phyloP scores from a whole-genome alignment of 2,113 vertebrate species.

The Entosphenus tridentatus region DNA sequence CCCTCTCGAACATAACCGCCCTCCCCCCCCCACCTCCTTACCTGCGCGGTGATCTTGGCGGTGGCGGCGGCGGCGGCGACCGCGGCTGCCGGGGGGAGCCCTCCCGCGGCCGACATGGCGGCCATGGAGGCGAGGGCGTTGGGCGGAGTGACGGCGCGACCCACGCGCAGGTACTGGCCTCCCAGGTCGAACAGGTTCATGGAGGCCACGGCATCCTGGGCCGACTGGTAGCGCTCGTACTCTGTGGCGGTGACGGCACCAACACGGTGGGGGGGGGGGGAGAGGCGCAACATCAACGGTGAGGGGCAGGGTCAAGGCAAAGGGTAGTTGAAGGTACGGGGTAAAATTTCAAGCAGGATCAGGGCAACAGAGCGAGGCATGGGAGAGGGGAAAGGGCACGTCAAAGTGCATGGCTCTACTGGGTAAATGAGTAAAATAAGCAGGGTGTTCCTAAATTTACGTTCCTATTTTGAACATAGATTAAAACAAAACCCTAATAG shows the following conservation, averaged over 20 bases:
- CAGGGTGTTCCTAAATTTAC: too few relatives aligned
- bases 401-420: too few relatives aligned
- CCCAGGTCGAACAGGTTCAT: conserved; percentile 4
- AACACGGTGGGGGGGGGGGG: neutral
- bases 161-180: conserved; percentile 3
- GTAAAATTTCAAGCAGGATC: too few relatives aligned
- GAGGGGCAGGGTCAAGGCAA: neutral
- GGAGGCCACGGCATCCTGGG: neutral
- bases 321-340: too few relatives aligned
- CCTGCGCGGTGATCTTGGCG: neutral
- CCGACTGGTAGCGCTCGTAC: neutral
- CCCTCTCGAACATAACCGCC: too few relatives aligned
- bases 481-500: too few relatives aligned
- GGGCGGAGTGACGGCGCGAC: neutral
- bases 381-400: too few relatives aligned
- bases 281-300: neutral
- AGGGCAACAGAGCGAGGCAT: too few relatives aligned
- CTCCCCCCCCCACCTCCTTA: neutral
- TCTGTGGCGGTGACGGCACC: neutral
- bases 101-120: neutral
- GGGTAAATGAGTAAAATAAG: too few relatives aligned
- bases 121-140: neutral
- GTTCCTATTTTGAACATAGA: too few relatives aligned
- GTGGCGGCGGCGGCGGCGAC: neutral
- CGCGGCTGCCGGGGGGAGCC: neutral